A percentile compares a stretch with the other conserved stretches of the same genome.
Conservation (phyloP, 2,113 vertebrate species). For the Notarius quadriscutis region DNA sequence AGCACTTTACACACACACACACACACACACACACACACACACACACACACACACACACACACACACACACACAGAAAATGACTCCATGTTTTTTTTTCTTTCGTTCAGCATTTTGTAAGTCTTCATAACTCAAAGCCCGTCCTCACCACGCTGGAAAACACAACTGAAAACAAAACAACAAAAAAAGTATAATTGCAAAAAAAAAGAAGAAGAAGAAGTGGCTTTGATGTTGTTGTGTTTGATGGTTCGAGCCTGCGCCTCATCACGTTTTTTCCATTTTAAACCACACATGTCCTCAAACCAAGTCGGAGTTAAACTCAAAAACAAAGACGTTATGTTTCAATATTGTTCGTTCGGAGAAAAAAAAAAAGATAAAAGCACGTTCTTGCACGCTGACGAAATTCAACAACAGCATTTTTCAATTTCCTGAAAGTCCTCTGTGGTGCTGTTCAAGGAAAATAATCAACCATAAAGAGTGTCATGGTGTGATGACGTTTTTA, state of each 20-base stretch:
- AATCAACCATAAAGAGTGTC: not conserved
- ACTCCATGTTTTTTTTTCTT: conserved; percentile 4
- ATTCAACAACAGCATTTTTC: not conserved
- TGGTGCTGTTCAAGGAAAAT: not conserved
- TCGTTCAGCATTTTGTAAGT: conserved; percentile 10
- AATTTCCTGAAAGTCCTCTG: not conserved
- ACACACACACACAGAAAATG: conserved; percentile 28
- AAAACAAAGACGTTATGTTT: conserved; percentile 15
- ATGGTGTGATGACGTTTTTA: not conserved
- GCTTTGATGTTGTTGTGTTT: conserved; percentile 43
- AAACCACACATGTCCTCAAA: conserved; percentile 8
- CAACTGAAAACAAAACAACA: not conserved
- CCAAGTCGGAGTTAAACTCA: not conserved
- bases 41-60: conserved; percentile 39
- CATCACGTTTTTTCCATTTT: not conserved
- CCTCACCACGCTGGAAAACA: conserved; percentile 29
- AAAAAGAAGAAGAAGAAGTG: not conserved
- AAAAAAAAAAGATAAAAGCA: not conserved
- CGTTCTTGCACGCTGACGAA: not conserved
- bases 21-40: conserved; percentile 41
- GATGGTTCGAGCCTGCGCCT: not conserved
- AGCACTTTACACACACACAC: conserved; percentile 49
- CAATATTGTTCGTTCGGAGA: not conserved
- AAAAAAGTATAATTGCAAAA: conserved; percentile 36
- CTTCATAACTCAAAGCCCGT: conserved; percentile 15